Evolutionary conservation across 2,888 invertebrate genomes (phyloP).

Genomic region (Plebejus anna): DNA sequence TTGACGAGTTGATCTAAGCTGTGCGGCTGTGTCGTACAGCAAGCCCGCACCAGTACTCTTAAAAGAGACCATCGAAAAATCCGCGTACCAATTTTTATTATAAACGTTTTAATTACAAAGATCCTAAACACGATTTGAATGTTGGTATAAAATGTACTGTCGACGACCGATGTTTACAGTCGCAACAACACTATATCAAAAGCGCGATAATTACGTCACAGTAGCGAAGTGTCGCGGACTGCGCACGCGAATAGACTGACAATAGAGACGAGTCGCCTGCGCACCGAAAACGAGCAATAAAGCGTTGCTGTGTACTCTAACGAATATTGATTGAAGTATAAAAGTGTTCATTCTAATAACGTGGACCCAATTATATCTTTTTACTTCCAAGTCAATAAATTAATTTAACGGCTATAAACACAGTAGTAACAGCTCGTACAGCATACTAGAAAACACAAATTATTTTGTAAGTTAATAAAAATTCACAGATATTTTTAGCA

Average conservation of each 20-base stretch:
- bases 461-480: background rate
- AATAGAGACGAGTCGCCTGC: constrained; percentile 49
- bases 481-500: background rate
- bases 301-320: background rate
- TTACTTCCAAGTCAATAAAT: background rate
- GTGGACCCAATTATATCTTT: background rate
- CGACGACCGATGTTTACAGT: constrained; percentile 32
- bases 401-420: background rate
- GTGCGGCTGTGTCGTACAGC: constrained; percentile 66
- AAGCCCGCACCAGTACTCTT: constrained; percentile 61
- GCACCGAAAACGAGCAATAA: constrained; percentile 51
- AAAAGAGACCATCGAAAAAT: constrained; percentile 57
- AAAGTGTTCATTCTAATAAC: background rate
- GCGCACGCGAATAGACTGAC: constrained; percentile 66
- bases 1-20: constrained; percentile 59
- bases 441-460: background rate
- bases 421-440: background rate
- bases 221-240: constrained; percentile 57
- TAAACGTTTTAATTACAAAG: background rate
- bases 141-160: constrained; percentile 12
- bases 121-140: background rate
- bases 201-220: constrained; percentile 40
- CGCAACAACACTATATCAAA: constrained; percentile 35
- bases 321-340: background rate
- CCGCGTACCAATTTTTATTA: constrained; percentile 52